These are phyloP conservation scores for Amphiprion ocellaris DNA, from an alignment of 2,113 vertebrate genomes.

Conservation along the genomic window DNA sequence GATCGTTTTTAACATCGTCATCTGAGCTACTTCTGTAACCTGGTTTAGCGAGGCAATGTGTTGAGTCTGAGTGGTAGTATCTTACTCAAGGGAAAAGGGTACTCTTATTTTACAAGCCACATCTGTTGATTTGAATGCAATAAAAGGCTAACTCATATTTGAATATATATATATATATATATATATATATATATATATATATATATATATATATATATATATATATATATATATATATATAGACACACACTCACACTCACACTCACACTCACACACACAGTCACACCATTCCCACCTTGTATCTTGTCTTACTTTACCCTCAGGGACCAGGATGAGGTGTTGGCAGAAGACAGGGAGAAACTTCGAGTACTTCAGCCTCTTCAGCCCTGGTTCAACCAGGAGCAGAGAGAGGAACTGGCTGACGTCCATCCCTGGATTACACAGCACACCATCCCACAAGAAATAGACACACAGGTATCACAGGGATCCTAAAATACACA, in stretches of 20 bases:
- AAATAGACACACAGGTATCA: slow-evolving; percentile 84
- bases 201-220: no score
- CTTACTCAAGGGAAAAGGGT: no score
- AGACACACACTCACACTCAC: no score
- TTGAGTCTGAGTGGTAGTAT: no score
- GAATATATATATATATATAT: no score
- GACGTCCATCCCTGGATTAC: slow-evolving; percentile 88
- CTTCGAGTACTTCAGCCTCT: slow-evolving; percentile 82
- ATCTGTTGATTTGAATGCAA: neutral
- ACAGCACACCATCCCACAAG: slow-evolving; percentile 82
- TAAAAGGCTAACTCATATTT: neutral
- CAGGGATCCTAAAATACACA: slow-evolving; percentile 14
- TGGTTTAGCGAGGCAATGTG: no score
- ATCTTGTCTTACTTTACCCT: neutral
- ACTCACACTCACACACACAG: no score
- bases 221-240: no score
- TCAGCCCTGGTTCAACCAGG: slow-evolving; percentile 88
- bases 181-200: no score
- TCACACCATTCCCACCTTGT: neutral
- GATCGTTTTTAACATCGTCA: no score
- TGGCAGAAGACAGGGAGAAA: slow-evolving; percentile 89
- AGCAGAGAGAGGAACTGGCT: slow-evolving; percentile 89
- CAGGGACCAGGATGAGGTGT: slow-evolving; percentile 86
- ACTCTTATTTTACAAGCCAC: no score
- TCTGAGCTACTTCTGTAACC: no score